Conservation (phyloP, 1,140 invertebrate species). For the Drosophila nannoptera region DNA sequence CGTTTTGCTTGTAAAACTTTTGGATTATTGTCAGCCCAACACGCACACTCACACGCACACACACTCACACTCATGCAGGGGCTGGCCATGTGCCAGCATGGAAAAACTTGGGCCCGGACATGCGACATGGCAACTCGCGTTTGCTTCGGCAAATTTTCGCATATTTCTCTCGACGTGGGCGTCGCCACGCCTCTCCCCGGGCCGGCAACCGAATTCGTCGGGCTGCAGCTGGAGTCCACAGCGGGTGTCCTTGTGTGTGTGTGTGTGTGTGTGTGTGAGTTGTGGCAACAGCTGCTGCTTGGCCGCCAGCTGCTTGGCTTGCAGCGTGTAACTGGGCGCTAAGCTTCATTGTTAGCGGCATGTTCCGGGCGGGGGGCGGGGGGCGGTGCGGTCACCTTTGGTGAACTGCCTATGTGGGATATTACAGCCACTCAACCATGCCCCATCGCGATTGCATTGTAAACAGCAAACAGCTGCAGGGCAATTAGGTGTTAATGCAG, state of each 20-base stretch:
- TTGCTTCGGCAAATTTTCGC: constrained; percentile 63
- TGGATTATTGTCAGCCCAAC: constrained; percentile 73
- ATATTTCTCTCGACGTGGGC: constrained; percentile 72
- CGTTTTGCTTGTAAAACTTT: constrained; percentile 77
- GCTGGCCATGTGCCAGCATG: constrained; percentile 59
- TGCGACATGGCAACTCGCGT: constrained; percentile 55
- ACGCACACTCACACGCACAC: constrained; percentile 31
- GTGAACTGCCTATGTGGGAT: constrained; percentile 25
- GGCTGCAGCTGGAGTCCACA: constrained; percentile 23
- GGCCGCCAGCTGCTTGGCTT: constrained; percentile 58
- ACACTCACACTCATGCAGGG: constrained; percentile 20
- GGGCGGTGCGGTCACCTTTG: constrained; percentile 8
- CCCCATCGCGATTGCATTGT: constrained; percentile 16
- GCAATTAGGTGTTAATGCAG: constrained; percentile 31
- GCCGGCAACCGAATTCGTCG: constrained; percentile 58
- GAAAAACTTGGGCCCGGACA: constrained; percentile 55
- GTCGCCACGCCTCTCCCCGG: constrained; percentile 65
- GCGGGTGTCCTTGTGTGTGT: constrained; percentile 16
- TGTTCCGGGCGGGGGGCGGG: not conserved
- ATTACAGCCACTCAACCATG: constrained; percentile 16
- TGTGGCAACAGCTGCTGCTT: constrained; percentile 38
- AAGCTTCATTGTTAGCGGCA: constrained; percentile 58
- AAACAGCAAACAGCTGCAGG: constrained; percentile 27
- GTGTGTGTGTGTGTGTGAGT: constrained; percentile 30
- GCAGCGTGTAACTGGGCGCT: constrained; percentile 66